Base-by-base conservation (phyloP, 2,888 invertebrate species). In the Cyrtodaria siliqua region DNA sequence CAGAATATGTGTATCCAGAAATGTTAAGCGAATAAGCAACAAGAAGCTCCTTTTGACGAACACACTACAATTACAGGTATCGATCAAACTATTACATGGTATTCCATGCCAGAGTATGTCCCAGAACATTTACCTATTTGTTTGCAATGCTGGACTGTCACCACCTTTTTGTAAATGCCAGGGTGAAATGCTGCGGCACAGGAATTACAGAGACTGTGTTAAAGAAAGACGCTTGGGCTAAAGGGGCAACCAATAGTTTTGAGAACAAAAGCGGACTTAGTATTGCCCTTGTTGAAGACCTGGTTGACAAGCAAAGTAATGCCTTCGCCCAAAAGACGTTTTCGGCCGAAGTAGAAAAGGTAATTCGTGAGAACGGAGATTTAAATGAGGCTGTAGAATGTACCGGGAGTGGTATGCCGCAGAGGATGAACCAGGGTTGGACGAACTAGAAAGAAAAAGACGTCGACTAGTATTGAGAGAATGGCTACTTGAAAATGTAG, bases 351-450 rank as follows among this genome's bases (percentile, higher is more conserved):
- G 68, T 74, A 6, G 57, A 68, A 29, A 49, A 27, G 1, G 40
- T n/a, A 23, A 79, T 79, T 75, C 42, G 26, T 12, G 4, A 23
- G 16, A 67, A 72, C 49, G 72, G 63, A 14, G 55, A 61, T 53
- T 4, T 40, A 8, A 23, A 55, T 1, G 68, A 74, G 26, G 71
- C 79, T 29, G 38, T n/a, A n/a, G n/a, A n/a, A 55, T 2, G 60
- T 75, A n/a, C 71, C 63, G 74, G n/a, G 49, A 67, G 26, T 79
- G 66, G 62, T 75, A 71, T 52, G 60, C 42, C 20, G 66, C 71
- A 0, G 74, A 79, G 38, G 79, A 79, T 44, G 49, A 56, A 8
- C 69, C 62, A 26, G 73, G 78, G n/a, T 9, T 79, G 1, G 14
- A 18, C 9, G 47, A 44, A 16, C 20, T 20, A 1, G 69, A 79